Evolutionary conservation across 37 sponge, comb jelly and placozoan species (phyloP), one percentile per base, ranked within the genome.

Genomic region (Mnemiopsis leidyi): DNA sequence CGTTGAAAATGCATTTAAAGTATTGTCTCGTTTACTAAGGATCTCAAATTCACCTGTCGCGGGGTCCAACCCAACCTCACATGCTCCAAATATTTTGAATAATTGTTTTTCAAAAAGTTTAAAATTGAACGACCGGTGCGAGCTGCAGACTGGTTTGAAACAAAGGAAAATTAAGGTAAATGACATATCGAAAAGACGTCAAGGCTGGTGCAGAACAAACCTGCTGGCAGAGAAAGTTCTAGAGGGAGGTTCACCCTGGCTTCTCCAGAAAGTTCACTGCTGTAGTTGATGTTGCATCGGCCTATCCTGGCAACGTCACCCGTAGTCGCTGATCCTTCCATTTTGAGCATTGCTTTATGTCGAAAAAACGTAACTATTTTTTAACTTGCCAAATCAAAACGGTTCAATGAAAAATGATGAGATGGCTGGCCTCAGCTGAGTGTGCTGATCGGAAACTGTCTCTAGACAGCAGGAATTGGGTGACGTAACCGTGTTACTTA

Each of bases 401-500:
- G 61, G 61, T 48, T 48, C 61, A 48, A 48, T 48, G 61, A 48
- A 48, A 48, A 48, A 48, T 48, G 13, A 48, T 48, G 61, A 13
- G 61, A 13, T 48, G 61, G 61, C 61, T 48, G 61, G 61, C 13
- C 61, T 48, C 61, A 13, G 13, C 61, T 48, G 9, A 48, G 61
- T 48, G 61, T 48, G 13, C 61, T 48, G 61, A 48, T 48, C 61
- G 61, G 61, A 48, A 31, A 77, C 79, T 77, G 79, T 32, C 79
- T 77, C 20, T 77, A 48, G 61, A 48, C 61, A 48, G 61, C 61
- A 48, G 61, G 61, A 48, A 48, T 48, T 48, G 61, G 61, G 32
- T 77, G 79, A 77, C 79, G 79, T 77, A 31, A 77, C 32, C 79
- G 79, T 32, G 79, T 77, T 32, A 77, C 32, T 32, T 77, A 77